Base-by-base conservation (phyloP, 2,888 invertebrate genomes). In the Agrochola lota region DNA sequence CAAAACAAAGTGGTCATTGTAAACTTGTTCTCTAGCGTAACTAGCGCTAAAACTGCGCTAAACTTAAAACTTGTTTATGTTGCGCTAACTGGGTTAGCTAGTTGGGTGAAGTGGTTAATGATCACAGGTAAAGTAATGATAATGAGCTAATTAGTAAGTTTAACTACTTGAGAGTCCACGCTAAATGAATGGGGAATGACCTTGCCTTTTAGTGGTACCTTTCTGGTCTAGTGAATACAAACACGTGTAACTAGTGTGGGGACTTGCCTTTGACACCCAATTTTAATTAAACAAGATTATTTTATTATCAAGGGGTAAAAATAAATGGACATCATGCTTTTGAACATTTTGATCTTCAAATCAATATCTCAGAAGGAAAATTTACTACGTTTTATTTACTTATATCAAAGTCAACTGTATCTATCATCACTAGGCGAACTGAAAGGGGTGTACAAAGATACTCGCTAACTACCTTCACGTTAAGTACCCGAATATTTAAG, bases 121-220 rank as follows among this genome's bases (percentile, higher is more conserved):
- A 77, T 76, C 62, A 69, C 86, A 85, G 76, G 74, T 86, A 59
- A 74, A 80, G 69, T 83, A 71, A 71, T 71, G 71, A 85, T 71
- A 71, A 73, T 46, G 40, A 75, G 75, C 60, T 79, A 77, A 85
- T 79, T 85, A 80, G 52, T 49, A 26, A 74, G 66, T 78, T 84
- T 40, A 66, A 71, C 59, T 63, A 63, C 55, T 26, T 11, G 5
- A 35, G 17, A 68, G 40, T 49, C 9, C 52, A 26, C 52, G 60
- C 1, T n/a, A 7, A 74, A 68, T 62, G 4, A 74, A 59, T 49
- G 52, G 23, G 40, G 40, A 43, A 23, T 64, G 30, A 52, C 49
- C 63, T 63, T n/a, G 59, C 49, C 11, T 30, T 55, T 70, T 55
- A 46, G 15, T 20, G 15, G 20, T 7, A 17, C 15, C 20, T 55